Conservation (phyloP, 2,888 invertebrate genomes). For the Troides oblongomaculatus region DNA sequence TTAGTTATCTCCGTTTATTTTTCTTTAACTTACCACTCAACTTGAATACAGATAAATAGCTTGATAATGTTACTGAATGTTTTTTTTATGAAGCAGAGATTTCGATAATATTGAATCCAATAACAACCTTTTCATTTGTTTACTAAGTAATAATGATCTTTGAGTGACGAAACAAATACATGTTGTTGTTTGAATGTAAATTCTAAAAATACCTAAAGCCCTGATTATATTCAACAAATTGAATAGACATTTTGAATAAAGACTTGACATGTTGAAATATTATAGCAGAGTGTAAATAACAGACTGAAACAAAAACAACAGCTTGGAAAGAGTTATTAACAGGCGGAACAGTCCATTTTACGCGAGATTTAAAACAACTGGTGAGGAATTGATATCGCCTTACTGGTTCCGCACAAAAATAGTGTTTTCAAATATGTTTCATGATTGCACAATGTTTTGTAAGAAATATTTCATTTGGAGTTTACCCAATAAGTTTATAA, state of each 20-base stretch:
- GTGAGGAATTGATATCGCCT: constrained; percentile 16
- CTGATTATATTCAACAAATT: background rate
- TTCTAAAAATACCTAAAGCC: no score
- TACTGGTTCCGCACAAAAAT: constrained; percentile 15
- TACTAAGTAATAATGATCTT: no score
- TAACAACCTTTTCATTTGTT: no score
- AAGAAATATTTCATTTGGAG: background rate
- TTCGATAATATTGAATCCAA: no score
- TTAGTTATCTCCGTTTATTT: no score
- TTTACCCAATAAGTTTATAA: background rate
- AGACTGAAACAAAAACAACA: background rate
- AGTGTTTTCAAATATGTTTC: constrained; percentile 1
- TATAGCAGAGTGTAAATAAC: background rate
- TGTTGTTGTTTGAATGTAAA: no score
- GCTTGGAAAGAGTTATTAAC: background rate
- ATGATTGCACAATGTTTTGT: constrained; percentile 20
- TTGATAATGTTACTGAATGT: no score
- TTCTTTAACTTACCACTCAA: no score
- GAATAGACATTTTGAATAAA: background rate
- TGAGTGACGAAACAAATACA: no score
- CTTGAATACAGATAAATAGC: no score
- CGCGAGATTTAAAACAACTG: constrained; percentile 20
- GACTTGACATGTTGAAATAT: background rate
- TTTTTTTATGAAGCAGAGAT: no score
- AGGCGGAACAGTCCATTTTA: background rate